phyloP scores from a whole-genome alignment of 2,113 vertebrate species.

The Progne subis region DNA sequence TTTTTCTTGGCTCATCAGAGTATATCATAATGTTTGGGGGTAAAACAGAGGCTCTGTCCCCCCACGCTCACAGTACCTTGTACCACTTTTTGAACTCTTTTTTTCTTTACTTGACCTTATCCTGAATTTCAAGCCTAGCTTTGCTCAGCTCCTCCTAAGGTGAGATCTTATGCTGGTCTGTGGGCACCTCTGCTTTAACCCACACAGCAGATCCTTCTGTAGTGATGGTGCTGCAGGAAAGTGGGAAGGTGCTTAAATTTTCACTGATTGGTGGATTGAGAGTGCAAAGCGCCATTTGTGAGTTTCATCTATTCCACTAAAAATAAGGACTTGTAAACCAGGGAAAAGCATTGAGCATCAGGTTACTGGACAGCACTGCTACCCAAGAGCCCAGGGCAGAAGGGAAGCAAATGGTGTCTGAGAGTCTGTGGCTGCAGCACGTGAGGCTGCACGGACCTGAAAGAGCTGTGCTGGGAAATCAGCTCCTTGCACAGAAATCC shows the following conservation, averaged over 20 bases:
- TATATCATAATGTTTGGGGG: not conserved
- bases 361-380: not conserved
- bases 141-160: not conserved
- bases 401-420: not conserved
- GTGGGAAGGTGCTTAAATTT: not conserved
- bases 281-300: not conserved
- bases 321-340: not conserved
- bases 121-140: not conserved
- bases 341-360: not conserved
- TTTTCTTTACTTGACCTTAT: not conserved
- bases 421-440: not conserved
- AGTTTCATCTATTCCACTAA: not conserved
- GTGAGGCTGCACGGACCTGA: fast-evolving
- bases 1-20: not conserved
- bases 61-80: fast-evolving
- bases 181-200: not conserved
- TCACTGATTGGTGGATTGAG: not conserved
- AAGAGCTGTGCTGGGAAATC: not conserved
- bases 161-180: fast-evolving
- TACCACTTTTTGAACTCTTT: not conserved
- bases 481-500: not conserved
- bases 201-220: not conserved
- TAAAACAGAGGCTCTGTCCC: not conserved
- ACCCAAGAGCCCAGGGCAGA: not conserved
- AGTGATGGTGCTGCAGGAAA: not conserved